phyloP scores from a whole-genome alignment of 92 coral and sea anemone genomes.

The Porites rus region DNA sequence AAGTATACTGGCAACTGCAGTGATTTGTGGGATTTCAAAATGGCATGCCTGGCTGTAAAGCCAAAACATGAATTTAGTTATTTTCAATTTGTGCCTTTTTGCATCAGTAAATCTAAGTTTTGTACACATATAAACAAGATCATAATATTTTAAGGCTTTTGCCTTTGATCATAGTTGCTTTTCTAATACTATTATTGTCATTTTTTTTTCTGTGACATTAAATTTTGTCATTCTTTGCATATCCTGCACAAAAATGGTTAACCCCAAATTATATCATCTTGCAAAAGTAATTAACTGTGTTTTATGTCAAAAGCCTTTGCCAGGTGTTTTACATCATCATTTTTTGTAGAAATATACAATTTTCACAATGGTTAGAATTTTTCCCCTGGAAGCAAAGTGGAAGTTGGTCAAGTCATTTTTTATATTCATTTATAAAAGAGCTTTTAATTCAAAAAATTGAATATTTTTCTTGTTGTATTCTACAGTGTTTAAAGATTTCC shows the following conservation, averaged over 20 bases:
- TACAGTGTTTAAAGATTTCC: background rate
- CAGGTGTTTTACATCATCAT: slow-evolving; percentile 7
- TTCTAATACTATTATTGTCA: background rate
- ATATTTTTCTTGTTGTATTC: background rate
- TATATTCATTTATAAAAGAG: background rate
- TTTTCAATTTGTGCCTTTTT: too few species aligned
- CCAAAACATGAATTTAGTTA: background rate
- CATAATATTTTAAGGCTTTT: background rate
- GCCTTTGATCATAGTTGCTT: background rate
- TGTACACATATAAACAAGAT: too few species aligned
- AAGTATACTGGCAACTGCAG: background rate
- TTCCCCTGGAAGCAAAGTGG: background rate
- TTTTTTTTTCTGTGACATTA: background rate
- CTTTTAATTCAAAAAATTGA: background rate
- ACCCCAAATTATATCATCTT: slow-evolving; percentile 30
- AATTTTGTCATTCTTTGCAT: slow-evolving; percentile 7
- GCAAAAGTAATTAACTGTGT: slow-evolving; percentile 32
- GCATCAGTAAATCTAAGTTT: too few species aligned
- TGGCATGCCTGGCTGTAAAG: background rate
- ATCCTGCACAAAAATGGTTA: slow-evolving; percentile 11
- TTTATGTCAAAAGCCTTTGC: background rate
- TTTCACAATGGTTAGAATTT: background rate
- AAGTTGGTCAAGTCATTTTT: background rate
- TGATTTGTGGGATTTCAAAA: background rate
- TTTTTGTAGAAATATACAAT: background rate